These are phyloP conservation scores for Stramonita haemastoma DNA, from an alignment of 2,888 invertebrate genomes.

Conservation along the genomic window DNA sequence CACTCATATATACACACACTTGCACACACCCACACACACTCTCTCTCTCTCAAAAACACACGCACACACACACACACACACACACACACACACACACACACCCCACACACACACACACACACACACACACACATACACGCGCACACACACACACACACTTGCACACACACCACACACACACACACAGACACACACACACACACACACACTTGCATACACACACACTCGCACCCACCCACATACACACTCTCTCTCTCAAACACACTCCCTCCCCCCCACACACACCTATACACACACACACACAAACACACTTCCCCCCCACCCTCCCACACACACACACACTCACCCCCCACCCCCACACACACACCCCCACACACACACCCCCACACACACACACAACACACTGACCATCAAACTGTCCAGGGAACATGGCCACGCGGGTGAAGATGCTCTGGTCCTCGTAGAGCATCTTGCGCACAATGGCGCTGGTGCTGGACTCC, in stretches of 20 bases:
- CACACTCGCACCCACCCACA: neutral
- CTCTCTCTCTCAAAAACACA: too few relatives aligned
- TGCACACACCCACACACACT: too few relatives aligned
- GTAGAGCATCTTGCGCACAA: conserved; percentile 64
- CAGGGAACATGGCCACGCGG: conserved; percentile 66
- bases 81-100: too few relatives aligned
- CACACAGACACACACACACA: too few relatives aligned
- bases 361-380: neutral
- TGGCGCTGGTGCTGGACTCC: conserved; percentile 64
- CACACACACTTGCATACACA: too few relatives aligned
- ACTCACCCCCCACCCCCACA: neutral
- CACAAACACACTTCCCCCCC: neutral
- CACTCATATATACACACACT: too few relatives aligned
- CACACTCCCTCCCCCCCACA: neutral
- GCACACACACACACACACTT: neutral
- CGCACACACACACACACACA: too few relatives aligned
- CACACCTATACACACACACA: neutral
- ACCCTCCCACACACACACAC: neutral
- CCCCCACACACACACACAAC: conserved; percentile 49
- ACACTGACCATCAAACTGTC: conserved; percentile 68
- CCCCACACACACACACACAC: neutral
- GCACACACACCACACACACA: neutral
- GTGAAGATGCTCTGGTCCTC: conserved; percentile 56
- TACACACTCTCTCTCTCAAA: too few relatives aligned
- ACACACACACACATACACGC: conserved; percentile 12